Evolutionary conservation across 30 jellyfish, hydroid and myxozoan species (phyloP), one percentile per base, ranked within the genome.

Genomic region (Catostylus mosaicus): DNA sequence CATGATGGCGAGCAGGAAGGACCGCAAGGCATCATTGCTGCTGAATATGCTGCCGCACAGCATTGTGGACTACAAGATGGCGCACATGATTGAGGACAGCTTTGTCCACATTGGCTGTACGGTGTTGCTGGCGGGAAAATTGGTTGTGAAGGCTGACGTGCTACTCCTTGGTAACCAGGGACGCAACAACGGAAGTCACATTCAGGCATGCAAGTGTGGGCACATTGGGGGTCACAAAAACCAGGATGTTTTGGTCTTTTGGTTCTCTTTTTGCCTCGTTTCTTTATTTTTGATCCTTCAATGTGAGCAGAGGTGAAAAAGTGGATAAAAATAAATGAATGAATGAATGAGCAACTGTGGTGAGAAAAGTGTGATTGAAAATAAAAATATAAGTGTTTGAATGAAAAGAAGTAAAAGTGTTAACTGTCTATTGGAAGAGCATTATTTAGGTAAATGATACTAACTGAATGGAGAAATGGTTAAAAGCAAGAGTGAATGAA

Each of bases 171-270:
- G 83, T 84, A 90, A 5, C 86, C 89, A 29, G 97, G 97, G 22
- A 90, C 80, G 72, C 97, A 90, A 75, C 97, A 90, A 23, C 97
- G 92, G 76, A 90, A 90, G 40, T 90, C 97, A 51, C 97, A 90
- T 30, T 90, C 93, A 2, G 92, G 97, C 85, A 80, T 90, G 69
- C 97, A 90, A 12, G 90, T 96, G 46, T 90, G 97, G 0, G 90
- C 97, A 77, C 97, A 90, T 32, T 83, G 88, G 0, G 97, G 97
- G 52, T 90, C 97, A 40, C 97, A 90, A 69, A 76, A 67, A 20
- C 97, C 95, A 62, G 95, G 95, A 27, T 34, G 62, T 10, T 63
- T 60, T 26, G 90, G 76, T 35, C 66, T 78, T 20, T 33, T 51
- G 1, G 81, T 12, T 35, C 56, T 74, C 43, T 73, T 84, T 46